Evolutionary conservation across 2,888 invertebrate species (phyloP), one percentile per base, ranked within the genome.

Genomic region (Himalopsyche kuldschensis): DNA sequence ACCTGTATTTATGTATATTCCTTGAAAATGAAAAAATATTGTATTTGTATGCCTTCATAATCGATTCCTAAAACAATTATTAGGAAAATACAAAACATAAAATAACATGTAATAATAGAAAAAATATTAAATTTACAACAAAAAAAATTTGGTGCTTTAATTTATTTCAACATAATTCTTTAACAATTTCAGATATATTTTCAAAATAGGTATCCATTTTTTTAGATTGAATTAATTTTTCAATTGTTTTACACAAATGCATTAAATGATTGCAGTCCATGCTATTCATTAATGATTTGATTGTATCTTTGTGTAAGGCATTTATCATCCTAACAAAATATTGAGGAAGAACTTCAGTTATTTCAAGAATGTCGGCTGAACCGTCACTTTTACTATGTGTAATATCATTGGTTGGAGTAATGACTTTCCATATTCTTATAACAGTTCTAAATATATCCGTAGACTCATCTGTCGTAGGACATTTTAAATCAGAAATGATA

Each of bases 311-410:
- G 10, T 84, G 76, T 75, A 84, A 80, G 20, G 63, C 30, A 46
- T 78, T 55, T 35, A 86, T 32, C 17, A 80, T 79, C 75, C 83
- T 81, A 11, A 80, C 85, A 84, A 85, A 86, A 77, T 84, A 86
- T 46, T 85, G 82, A 8, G 83, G 83, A 20, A 85, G 32, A 11
- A 81, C 20, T 27, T 82, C 32, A n/a, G 48, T 55, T 8, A 84
- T 46, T n/a, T 79, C 79, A 17, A 20, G 63, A 27, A 69, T 15
- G 15, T 69, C 69, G 2, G 30, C 35, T 2, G 48, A 32, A 11
- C 41, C 79, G 24, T 24, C 10, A 77, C 30, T 79, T 27, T 76
- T 30, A 69, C 3, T 20, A 79, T 1, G 24, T n/a, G 5, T 63
- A 48, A 31, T 11, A 78, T 75, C 30, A 32, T 27, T 20, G 47